phyloP scores from a whole-genome alignment of 2,113 vertebrate genomes.

The Lucifuga dentata region DNA sequence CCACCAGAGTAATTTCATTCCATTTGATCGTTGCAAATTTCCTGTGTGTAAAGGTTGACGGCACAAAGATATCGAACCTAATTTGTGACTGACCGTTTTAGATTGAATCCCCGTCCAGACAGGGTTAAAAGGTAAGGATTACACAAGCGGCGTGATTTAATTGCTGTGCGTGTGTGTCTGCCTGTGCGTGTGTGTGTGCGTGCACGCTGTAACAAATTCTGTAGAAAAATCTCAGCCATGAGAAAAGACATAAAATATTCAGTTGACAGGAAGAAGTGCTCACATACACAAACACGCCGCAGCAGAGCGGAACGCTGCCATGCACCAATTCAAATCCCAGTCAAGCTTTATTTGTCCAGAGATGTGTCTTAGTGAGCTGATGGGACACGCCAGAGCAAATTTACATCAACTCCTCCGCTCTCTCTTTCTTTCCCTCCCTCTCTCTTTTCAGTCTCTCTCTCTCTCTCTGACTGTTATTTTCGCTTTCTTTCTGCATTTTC shows the following conservation, averaged over 20 bases:
- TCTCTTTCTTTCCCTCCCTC: background rate
- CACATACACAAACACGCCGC: constrained; percentile 21
- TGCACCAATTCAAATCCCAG: constrained; percentile 37
- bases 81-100: constrained; percentile 17
- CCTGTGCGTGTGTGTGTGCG: constrained; percentile 1
- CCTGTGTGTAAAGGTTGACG: constrained; percentile 34
- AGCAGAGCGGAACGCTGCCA: constrained; percentile 13
- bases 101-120: constrained; percentile 21
- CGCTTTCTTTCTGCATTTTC: background rate
- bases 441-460: background rate
- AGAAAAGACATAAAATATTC: constrained; percentile 63
- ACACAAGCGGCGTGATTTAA: constrained; percentile 33
- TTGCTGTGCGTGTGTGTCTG: constrained; percentile 10
- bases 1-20: constrained; percentile 17
- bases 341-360: constrained; percentile 40
- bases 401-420: constrained; percentile 4
- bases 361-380: constrained; percentile 33
- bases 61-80: constrained; percentile 27
- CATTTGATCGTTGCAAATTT: constrained; percentile 30
- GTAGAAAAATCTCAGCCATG: constrained; percentile 55
- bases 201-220: constrained; percentile 29
- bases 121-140: constrained; percentile 39
- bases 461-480: background rate
- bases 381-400: constrained; percentile 32
- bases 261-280: constrained; percentile 45